Evolutionary conservation across 2,888 invertebrate genomes (phyloP).

Genomic region (Thera britannica): DNA sequence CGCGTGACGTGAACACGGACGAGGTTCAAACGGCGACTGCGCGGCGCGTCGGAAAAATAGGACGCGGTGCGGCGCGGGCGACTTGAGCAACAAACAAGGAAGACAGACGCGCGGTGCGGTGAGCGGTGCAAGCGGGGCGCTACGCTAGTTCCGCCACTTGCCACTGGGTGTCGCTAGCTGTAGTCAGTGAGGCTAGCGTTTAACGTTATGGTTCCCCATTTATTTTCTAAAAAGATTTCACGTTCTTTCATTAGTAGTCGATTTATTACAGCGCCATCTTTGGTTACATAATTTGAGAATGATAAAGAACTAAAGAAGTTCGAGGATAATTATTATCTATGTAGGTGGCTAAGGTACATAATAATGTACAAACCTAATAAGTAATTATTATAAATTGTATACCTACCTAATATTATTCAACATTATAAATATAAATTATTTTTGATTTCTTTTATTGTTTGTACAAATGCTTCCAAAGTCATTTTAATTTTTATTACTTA

Average conservation of each 20-base stretch:
- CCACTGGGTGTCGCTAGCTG: slow-evolving; percentile 43
- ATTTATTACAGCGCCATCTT: slow-evolving; percentile 18
- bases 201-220: slow-evolving; percentile 25
- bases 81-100: slow-evolving; percentile 22
- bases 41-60: slow-evolving; percentile 37
- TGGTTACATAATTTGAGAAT: background rate
- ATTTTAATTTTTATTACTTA: too few relatives aligned
- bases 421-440: too few relatives aligned
- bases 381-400: too few relatives aligned
- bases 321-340: background rate
- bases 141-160: slow-evolving; percentile 33
- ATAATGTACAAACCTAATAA: background rate
- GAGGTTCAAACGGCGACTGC: slow-evolving; percentile 62
- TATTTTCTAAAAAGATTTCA: slow-evolving; percentile 3
- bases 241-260: background rate
- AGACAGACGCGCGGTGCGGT: slow-evolving; percentile 23
- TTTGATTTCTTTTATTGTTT: too few relatives aligned
- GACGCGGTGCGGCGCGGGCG: slow-evolving; percentile 46
- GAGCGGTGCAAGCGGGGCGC: slow-evolving; percentile 49
- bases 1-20: slow-evolving; percentile 59
- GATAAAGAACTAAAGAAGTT: too few relatives aligned
- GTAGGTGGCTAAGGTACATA: background rate
- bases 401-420: too few relatives aligned
- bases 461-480: too few relatives aligned
- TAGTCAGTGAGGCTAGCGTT: slow-evolving; percentile 34